Percentiles rank a stretch among this genome's conserved stretches.
Conservation (phyloP, 2,113 vertebrate species). For the Parus major region DNA sequence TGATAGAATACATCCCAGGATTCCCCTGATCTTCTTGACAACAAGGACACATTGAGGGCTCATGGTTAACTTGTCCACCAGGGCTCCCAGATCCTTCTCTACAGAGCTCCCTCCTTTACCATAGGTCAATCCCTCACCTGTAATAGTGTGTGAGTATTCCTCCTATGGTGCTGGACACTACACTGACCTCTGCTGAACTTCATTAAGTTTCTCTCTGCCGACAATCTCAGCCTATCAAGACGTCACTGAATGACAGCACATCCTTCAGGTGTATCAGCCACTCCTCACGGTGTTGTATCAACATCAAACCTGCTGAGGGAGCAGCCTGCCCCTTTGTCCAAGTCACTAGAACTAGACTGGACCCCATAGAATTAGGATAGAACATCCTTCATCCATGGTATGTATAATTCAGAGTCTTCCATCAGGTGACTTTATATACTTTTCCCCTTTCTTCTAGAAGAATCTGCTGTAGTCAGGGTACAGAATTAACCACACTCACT, state of each 20-base stretch:
- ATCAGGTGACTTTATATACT: not conserved
- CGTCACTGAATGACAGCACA: not conserved
- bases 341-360: no score
- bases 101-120: not conserved
- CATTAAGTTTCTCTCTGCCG: not conserved
- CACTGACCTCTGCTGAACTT: not conserved
- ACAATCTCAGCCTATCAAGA: no score
- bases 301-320: not conserved
- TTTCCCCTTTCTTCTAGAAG: not conserved
- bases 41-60: not conserved
- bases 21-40: not conserved
- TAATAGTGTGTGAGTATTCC: not conserved
- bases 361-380: not conserved
- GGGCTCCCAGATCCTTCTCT: not conserved
- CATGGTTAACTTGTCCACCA: not conserved
- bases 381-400: not conserved
- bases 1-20: not conserved
- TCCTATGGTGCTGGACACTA: not conserved
- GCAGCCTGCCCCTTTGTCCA: fast-evolving
- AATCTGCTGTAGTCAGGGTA: not conserved
- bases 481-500: not conserved
- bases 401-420: not conserved
- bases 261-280: not conserved
- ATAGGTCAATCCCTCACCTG: not conserved
- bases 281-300: not conserved